These are phyloP conservation scores for Potamarius usumacintae DNA, from an alignment of 2,113 vertebrate genomes.

Conservation along the genomic window DNA sequence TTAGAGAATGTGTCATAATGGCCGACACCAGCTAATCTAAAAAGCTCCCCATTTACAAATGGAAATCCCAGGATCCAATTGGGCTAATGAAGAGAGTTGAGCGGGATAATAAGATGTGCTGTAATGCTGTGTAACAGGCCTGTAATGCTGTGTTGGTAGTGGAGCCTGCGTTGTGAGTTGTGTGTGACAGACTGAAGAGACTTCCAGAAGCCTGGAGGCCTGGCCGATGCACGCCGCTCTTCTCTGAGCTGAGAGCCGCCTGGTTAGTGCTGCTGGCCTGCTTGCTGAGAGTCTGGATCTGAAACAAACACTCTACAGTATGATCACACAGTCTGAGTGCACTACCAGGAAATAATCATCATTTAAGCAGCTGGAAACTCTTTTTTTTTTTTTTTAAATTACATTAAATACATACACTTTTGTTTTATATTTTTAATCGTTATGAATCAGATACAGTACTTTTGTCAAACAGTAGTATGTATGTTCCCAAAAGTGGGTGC, in stretches of 20 bases:
- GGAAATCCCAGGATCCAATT: constrained; percentile 82
- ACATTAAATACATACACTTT: neutral
- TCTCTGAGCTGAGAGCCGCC: constrained; percentile 66
- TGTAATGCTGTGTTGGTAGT: constrained; percentile 78
- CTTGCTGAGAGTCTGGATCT: constrained; percentile 53
- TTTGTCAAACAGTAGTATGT: neutral
- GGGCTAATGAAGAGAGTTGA: constrained; percentile 81
- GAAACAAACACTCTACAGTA: neutral
- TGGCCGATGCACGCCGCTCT: constrained; percentile 62
- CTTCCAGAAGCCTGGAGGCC: constrained; percentile 70
- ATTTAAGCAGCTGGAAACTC: neutral
- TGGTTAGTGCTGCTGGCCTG: constrained; percentile 60
- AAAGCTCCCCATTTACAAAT: constrained; percentile 80
- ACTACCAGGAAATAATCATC: neutral
- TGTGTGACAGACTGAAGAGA: constrained; percentile 74
- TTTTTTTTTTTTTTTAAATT: neutral
- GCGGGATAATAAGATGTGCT: constrained; percentile 80
- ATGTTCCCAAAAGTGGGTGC: neutral
- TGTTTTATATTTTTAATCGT: neutral
- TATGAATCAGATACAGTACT: neutral
- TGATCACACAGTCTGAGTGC: neutral
- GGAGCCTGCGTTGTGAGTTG: constrained; percentile 69
- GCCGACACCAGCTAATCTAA: constrained; percentile 78
- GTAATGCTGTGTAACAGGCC: constrained; percentile 81
- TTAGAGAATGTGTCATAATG: constrained; percentile 71